phyloP scores from a whole-genome alignment of 2,797 vertebrate species.

The Momotus momota region DNA sequence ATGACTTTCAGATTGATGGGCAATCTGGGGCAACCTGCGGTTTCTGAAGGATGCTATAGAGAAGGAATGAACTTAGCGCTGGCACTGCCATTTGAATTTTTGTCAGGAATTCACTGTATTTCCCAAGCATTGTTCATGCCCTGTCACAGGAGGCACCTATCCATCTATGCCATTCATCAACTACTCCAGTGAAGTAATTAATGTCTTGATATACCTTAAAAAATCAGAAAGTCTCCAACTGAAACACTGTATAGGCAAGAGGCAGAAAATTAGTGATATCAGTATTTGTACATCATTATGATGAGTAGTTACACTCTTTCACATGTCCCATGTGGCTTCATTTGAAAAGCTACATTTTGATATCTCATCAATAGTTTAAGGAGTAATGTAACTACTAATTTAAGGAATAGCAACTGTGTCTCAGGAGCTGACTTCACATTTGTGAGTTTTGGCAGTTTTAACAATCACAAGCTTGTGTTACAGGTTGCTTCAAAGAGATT shows the following conservation, averaged over 20 bases:
- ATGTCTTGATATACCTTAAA: neutral
- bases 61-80: neutral
- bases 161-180: neutral
- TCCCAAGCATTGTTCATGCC: rapidly evolving
- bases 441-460: neutral
- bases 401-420: neutral
- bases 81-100: neutral
- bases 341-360: neutral
- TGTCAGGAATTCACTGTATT: neutral
- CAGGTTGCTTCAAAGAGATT: neutral
- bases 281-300: neutral
- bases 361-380: neutral
- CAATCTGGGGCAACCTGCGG: neutral
- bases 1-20: neutral
- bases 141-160: neutral
- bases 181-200: neutral
- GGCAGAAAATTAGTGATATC: neutral
- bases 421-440: neutral
- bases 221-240: neutral
- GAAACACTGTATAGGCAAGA: neutral
- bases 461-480: neutral
- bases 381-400: neutral
- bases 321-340: neutral
- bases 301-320: neutral
- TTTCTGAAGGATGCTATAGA: neutral